These are phyloP conservation scores for Pangasius krempfi DNA, from an alignment of 2,797 vertebrate genomes.

Conservation along the genomic window DNA sequence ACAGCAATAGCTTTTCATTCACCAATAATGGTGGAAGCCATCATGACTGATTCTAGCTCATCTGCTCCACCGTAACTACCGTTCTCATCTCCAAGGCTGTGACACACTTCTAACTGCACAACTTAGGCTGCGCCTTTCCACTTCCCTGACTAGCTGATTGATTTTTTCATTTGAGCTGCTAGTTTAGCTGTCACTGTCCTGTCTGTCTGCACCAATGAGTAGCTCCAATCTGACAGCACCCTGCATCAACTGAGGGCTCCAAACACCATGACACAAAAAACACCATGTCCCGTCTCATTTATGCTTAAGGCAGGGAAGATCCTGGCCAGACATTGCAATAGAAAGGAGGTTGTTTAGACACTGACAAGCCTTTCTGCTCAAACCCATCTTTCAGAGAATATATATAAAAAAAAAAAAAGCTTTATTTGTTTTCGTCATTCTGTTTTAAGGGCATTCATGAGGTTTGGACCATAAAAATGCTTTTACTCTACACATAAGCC, in stretches of 20 bases:
- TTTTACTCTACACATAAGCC: background rate
- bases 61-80: background rate
- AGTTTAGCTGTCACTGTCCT: conserved; percentile 19
- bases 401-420: background rate
- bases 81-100: background rate
- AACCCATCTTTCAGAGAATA: background rate
- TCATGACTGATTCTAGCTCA: background rate
- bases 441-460: conserved; percentile 10
- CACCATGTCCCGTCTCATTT: conserved; percentile 7
- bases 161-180: conserved; percentile 33
- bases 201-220: conserved; percentile 26
- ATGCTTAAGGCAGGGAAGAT: background rate
- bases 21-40: background rate
- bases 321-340: background rate
- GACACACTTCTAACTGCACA: conserved; percentile 42
- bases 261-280: conserved; percentile 34
- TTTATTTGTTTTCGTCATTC: background rate
- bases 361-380: conserved; percentile 3
- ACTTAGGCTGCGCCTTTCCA: background rate
- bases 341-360: conserved; percentile 1
- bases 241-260: conserved; percentile 23
- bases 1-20: background rate
- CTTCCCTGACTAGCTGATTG: conserved; percentile 27
- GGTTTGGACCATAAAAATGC: conserved; percentile 16
- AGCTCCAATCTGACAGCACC: conserved; percentile 25